Evolutionary conservation across 1,140 invertebrate genomes (phyloP), one percentile per base, ranked within the genome.

Genomic region (Meloidogyne chitwoodi): DNA sequence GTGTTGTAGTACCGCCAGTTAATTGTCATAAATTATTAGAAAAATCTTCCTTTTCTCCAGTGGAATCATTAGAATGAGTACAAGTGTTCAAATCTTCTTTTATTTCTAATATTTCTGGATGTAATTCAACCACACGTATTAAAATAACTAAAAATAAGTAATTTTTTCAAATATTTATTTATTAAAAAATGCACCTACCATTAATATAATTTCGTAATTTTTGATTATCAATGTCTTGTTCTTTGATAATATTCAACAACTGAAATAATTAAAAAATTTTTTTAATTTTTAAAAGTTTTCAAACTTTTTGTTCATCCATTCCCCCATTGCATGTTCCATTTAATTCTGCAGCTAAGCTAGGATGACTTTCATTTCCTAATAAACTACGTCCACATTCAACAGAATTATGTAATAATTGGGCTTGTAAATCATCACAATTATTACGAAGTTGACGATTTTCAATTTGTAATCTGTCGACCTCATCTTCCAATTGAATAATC

Each of bases 151-250:
- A 70, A 70, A 67, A n/a, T 11, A 0, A 22, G 1, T 27, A n/a
- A 10, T n/a, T n/a, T 0, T 14, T 3, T 14, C 11, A n/a, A 19
- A 1, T 14, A 68, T 56, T 56, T n/a, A 19, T 1, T 26, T 14
- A 16, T 11, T 19, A 38, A 38, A 3, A 22, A n/a, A 38, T 4
- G 10, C 10, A 1, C 24, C 27, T 27, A 70, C 80, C 81, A 31
- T 82, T 80, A 44, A 82, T 78, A 65, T 82, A 82, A 63, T 67
- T 80, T 11, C 82, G 63, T 12, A 82, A 68, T 41, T 81, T 68
- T 63, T 82, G 81, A 70, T 82, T 82, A 61, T 62, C 77, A 31
- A 82, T 62, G 48, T 84, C 81, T 69, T 82, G 81, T 61, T 82
- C 81, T 34, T 71, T 67, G 19, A 82, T 62, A 24, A 81, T 77